These are phyloP conservation scores for Lordiphosa fenestrarum DNA, from an alignment of 2,888 invertebrate genomes.

Conservation along the genomic window DNA sequence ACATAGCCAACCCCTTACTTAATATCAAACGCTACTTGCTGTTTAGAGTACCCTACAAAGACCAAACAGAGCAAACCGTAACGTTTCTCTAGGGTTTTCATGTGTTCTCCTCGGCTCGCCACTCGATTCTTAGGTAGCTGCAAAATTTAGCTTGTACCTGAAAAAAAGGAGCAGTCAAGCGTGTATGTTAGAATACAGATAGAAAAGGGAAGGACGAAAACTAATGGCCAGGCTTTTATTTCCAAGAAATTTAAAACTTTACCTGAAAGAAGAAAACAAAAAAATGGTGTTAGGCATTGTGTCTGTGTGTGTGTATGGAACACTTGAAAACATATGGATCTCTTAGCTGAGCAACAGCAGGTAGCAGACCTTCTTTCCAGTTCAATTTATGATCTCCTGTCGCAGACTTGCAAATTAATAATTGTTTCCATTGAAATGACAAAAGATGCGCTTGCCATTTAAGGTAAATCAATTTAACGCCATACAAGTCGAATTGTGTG, in stretches of 20 bases:
- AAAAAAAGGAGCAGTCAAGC: conserved; percentile 13
- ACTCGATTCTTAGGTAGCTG: conserved; percentile 36
- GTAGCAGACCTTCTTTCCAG: conserved; percentile 15
- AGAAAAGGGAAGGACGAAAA: conserved; percentile 64
- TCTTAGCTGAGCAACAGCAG: conserved; percentile 29
- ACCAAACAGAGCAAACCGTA: conserved; percentile 41
- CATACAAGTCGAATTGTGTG: conserved; percentile 37
- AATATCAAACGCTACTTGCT: background rate
- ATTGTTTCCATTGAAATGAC: conserved; percentile 23
- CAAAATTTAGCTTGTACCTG: conserved; percentile 52
- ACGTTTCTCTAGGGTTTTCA: conserved; percentile 47
- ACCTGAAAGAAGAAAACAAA: conserved; percentile 20
- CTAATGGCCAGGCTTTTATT: conserved; percentile 78
- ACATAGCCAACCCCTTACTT: too few species aligned
- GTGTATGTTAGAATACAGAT: conserved; percentile 6
- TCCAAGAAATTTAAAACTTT: conserved; percentile 80
- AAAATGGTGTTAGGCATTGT: conserved; percentile 58
- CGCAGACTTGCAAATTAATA: background rate
- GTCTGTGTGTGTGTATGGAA: conserved; percentile 16
- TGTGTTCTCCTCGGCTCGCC: conserved; percentile 9
- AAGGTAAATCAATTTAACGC: conserved; percentile 61
- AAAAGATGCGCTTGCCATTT: conserved; percentile 49
- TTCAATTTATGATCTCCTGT: conserved; percentile 8
- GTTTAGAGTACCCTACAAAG: conserved; percentile 23
- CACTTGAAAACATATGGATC: conserved; percentile 66